phyloP scores from a whole-genome alignment of 1,140 invertebrate genomes.

The Fopius arisanus region DNA sequence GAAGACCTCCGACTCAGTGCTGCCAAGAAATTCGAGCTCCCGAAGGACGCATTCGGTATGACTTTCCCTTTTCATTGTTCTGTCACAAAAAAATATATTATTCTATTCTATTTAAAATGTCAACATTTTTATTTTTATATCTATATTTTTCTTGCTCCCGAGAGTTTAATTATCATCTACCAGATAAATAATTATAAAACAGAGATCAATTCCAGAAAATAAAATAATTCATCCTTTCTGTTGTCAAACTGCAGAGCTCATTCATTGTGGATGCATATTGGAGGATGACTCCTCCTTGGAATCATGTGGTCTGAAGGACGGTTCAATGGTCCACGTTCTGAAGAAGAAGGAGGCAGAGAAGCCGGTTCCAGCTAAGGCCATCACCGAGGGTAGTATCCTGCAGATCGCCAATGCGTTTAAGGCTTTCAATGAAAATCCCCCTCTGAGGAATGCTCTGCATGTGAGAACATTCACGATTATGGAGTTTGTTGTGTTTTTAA shows the following conservation, averaged over 20 bases:
- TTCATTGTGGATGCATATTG: constrained; percentile 66
- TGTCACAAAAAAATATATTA: not conserved
- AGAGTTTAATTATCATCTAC: no score
- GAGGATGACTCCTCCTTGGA: constrained; percentile 64
- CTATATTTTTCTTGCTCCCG: no score
- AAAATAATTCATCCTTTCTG: constrained; percentile 17
- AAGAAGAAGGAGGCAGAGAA: constrained; percentile 57
- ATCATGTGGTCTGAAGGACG: constrained; percentile 64
- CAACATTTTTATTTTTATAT: no score
- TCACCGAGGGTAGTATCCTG: constrained; percentile 60
- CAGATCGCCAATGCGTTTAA: constrained; percentile 62
- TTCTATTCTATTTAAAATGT: no score
- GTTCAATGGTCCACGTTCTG: constrained; percentile 66
- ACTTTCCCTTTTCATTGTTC: constrained; percentile 25
- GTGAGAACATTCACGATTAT: constrained; percentile 43
- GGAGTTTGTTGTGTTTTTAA: not conserved
- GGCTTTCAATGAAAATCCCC: constrained; percentile 60
- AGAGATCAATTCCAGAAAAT: no score
- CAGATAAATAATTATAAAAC: no score
- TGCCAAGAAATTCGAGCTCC: constrained; percentile 57
- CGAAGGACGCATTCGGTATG: constrained; percentile 63
- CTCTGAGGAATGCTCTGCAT: constrained; percentile 62
- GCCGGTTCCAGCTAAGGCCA: constrained; percentile 41
- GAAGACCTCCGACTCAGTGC: constrained; percentile 60
- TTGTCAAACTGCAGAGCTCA: constrained; percentile 61